A percentile compares a stretch with the other conserved stretches of the same genome.
These are phyloP conservation scores for Oreochromis mossambicus DNA, from an alignment of 2,797 vertebrate genomes.

Conservation along the genomic window DNA sequence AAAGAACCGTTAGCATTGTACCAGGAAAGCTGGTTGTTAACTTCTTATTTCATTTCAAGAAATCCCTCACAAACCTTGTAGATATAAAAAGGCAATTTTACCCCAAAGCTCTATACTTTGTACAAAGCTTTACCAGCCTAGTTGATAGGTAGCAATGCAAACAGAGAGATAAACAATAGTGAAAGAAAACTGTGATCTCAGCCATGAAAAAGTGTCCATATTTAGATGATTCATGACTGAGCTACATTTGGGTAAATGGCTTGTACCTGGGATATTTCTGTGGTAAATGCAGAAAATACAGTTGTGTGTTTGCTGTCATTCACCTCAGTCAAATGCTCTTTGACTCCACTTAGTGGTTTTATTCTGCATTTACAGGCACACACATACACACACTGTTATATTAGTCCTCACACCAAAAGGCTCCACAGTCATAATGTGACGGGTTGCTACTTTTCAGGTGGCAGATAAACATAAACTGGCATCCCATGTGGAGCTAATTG, in stretches of 20 bases:
- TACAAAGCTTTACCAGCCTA: neutral
- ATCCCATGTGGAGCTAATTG: neutral
- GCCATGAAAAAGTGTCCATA: neutral
- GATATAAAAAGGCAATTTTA: neutral
- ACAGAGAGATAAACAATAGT: neutral
- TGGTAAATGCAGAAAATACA: neutral
- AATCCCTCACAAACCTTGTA: neutral
- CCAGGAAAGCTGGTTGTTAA: neutral
- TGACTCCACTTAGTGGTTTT: conserved; percentile 51
- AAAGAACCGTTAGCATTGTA: neutral
- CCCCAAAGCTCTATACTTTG: neutral
- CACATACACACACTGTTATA: neutral
- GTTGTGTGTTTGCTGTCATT: neutral
- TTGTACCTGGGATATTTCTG: neutral
- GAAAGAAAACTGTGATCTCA: neutral
- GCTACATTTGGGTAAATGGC: neutral
- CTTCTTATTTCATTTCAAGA: neutral
- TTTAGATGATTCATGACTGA: neutral
- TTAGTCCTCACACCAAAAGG: neutral
- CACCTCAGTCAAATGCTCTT: conserved; percentile 14
- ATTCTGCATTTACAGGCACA: neutral
- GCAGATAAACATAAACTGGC: neutral
- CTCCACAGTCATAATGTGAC: neutral
- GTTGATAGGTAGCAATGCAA: neutral
- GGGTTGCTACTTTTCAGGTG: neutral